Evolutionary conservation across 2,113 vertebrate species (phyloP), one percentile per base, ranked within the genome.

Genomic region (Myotis yumanensis): DNA sequence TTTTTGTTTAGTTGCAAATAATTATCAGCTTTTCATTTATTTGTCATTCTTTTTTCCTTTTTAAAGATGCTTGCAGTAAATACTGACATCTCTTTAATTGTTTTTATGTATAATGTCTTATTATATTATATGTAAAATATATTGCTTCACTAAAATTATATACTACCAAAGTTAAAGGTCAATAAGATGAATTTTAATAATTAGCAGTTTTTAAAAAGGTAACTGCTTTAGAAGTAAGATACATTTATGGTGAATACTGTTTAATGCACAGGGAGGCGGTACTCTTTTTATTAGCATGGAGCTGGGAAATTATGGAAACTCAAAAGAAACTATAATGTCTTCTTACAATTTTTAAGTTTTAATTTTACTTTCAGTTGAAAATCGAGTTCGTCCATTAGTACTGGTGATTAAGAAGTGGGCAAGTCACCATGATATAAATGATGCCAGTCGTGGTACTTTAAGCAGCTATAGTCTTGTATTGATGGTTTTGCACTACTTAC

Each of bases 401-500:
- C 98, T 99, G 87, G 99, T 99, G 73, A 90, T 99, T 96, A 99
- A 99, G 98, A 99, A 99, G 95, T 99, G 99, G 99, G 99, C 99
- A 1, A 97, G 97, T 92, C 98, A 99, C 96, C 98, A 98, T 97
- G 97, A 98, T 0, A 99, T 99, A 98, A 99, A 99, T 69, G 99
- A 99, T 96, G 99, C 99, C 97, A 99, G 99, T 98, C 99, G 99
- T 96, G 99, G 99, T 97, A 99, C 99, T 88, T 98, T 99, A 95
- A 99, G 84, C 98, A 99, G 99, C 98, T 99, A 99, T 97, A 99
- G 99, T 93, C 98, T 99, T 96, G 99, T 99, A 69, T 98, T 99
- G 97, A 99, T 99, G 99, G 99, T 99, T 97, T 98, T 99, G 97
- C 99, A 99, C 98, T 99, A 99, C 98, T 99, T 99, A 98, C 99